Evolutionary conservation across 1,140 invertebrate species (phyloP).

Genomic region (Pogonomyrmex barbatus): DNA sequence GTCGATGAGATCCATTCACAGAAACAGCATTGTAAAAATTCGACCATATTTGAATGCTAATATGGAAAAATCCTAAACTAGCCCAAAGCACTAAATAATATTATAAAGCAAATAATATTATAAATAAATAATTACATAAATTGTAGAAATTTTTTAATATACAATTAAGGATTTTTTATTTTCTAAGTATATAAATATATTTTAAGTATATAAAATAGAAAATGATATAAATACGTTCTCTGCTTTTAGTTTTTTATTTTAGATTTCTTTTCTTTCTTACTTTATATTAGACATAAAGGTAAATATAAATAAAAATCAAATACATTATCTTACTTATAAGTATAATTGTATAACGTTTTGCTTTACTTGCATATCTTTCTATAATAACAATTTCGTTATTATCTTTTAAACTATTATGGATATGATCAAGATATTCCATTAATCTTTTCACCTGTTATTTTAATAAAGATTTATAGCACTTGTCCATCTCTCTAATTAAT

Average conservation of each 20-base stretch:
- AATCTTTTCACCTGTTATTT: not conserved
- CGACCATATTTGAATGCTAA: not conserved
- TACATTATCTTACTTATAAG: not conserved
- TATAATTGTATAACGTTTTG: not conserved
- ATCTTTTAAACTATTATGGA: not conserved
- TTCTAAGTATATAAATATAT: not conserved
- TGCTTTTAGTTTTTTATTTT: too few relatives aligned
- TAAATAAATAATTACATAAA: not conserved
- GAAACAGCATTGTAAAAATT: not conserved
- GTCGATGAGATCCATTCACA: not conserved
- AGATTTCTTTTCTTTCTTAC: too few relatives aligned
- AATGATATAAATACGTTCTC: too few relatives aligned
- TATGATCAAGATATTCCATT: conserved; percentile 5
- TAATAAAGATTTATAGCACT: not conserved
- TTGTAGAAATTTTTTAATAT: not conserved
- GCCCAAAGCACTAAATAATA: not conserved
- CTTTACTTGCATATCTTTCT: not conserved
- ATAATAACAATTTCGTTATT: conserved; percentile 4
- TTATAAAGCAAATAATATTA: not conserved
- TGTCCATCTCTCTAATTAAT: not conserved
- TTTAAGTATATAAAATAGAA: not conserved
- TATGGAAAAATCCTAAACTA: not conserved
- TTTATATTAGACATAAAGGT: not conserved
- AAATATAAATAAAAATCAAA: not conserved
- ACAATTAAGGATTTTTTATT: not conserved